Base-by-base conservation (phyloP, 1,140 invertebrate species). In the Saccostrea echinata region DNA sequence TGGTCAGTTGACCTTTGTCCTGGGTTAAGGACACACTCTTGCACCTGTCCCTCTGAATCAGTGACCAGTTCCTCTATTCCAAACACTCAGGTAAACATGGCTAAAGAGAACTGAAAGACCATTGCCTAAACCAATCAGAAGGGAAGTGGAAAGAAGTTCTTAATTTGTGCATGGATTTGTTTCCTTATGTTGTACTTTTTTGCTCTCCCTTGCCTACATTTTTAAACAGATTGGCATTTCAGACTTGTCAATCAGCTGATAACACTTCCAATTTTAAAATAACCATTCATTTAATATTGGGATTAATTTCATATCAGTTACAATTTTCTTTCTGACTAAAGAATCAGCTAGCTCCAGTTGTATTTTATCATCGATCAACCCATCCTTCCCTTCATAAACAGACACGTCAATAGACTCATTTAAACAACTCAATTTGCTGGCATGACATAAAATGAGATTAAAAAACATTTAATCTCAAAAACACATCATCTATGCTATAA, bases 1-100 rank as follows among this genome's bases (percentile, higher is more conserved):
- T 71, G 68, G 68, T 71, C 68, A 71, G 68, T 71, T 71, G 68
- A 71, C 68, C 68, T 71, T 30, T 71, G 68, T 71, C 68, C 68
- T 71, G 68, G 68, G 68, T 71, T 71, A 71, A 71, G 68, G 68
- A 71, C 68, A 61, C 55, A 71, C 13, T 71, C 68, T 33, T 30
- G 68, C 68, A 71, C 27, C 68, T 71, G 68, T 71, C 68, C 68
- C 68, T 71, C 24, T 71, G 68, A 71, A 8, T 71, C 68, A 71
- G 24, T 71, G 68, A 71, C 68, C 68, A 71, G 12, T 71, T 16
- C 57, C 43, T 43, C n/a, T n/a, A n/a, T n/a, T n/a, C 4, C 43
- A 43, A 43, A 43, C 43, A 43, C 43, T 43, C 18, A 61, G 55
- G 55, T 61, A 18, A 61, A 61, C 55, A 61, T 21, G n/a, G 21